These are phyloP conservation scores for Dufourea novaeangliae DNA, from an alignment of 1,140 invertebrate genomes.

Conservation along the genomic window DNA sequence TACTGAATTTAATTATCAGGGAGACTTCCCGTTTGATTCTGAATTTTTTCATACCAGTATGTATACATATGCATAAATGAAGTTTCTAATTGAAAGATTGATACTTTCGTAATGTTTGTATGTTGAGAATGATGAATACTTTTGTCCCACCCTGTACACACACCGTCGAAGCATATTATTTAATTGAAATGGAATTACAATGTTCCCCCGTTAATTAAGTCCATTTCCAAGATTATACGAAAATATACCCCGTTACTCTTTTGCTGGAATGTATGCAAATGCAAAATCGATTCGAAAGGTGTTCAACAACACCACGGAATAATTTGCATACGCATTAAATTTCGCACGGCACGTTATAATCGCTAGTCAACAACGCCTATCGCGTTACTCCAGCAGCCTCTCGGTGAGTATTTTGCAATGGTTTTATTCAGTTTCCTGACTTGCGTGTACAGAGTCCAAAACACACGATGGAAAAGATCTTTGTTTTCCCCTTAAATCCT, in stretches of 20 bases:
- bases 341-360: constrained; percentile 4
- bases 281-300: constrained; percentile 4
- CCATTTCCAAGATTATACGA: constrained; percentile 1
- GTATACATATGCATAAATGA: too few species aligned
- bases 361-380: constrained; percentile 20
- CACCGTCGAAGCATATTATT: neutral
- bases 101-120: too few species aligned
- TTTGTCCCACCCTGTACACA: too few species aligned
- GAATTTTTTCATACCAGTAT: too few species aligned
- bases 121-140: too few species aligned
- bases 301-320: neutral
- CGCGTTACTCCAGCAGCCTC: constrained; percentile 26
- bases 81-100: too few species aligned
- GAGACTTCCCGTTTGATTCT: too few species aligned
- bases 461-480: too few species aligned
- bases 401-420: constrained; percentile 9
- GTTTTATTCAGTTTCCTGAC: constrained; percentile 7
- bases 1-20: too few species aligned
- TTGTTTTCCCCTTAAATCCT: too few species aligned
- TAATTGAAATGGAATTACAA: neutral
- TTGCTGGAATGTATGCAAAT: constrained; percentile 30
- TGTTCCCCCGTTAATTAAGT: neutral
- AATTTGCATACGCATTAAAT: constrained; percentile 18
- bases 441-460: too few species aligned
- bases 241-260: constrained; percentile 10